These are phyloP conservation scores for Stichopus chloronotus DNA, from an alignment of 35 echinoderm and acorn worm genomes.

Conservation along the genomic window DNA sequence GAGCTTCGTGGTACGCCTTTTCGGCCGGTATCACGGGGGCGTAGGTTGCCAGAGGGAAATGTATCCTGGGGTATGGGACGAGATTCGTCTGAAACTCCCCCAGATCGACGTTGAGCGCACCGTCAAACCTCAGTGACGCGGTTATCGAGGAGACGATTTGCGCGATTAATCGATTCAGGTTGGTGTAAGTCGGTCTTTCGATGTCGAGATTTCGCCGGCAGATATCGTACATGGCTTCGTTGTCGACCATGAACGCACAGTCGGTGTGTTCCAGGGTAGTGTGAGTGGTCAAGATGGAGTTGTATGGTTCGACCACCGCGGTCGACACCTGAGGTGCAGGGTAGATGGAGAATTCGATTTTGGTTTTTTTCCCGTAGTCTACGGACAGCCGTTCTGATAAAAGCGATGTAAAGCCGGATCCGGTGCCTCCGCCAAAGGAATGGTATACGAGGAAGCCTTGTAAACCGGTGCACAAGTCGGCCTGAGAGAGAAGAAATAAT, in stretches of 20 bases:
- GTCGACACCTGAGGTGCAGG: slow-evolving; percentile 62
- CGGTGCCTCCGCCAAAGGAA: slow-evolving; percentile 75
- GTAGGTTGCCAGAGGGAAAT: too few relatives aligned
- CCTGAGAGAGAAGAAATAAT: background rate
- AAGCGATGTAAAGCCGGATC: slow-evolving; percentile 69
- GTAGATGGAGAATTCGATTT: slow-evolving; percentile 74
- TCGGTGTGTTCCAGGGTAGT: slow-evolving; percentile 60
- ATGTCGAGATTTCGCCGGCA: slow-evolving; percentile 88
- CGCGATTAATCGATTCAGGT: slow-evolving; percentile 10
- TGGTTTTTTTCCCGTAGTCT: slow-evolving; percentile 75
- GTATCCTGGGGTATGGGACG: slow-evolving; percentile 25
- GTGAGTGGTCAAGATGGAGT: slow-evolving; percentile 58
- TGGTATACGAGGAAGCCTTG: slow-evolving; percentile 73
- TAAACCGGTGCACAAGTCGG: slow-evolving; percentile 62
- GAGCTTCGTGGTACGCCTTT: too few relatives aligned
- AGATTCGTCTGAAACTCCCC: slow-evolving; percentile 30
- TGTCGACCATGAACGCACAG: slow-evolving; percentile 58
- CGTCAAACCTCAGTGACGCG: slow-evolving; percentile 36
- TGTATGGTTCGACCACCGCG: slow-evolving; percentile 71
- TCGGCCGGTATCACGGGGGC: background rate
- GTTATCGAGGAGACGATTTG: slow-evolving; percentile 31
- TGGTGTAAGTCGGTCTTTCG: slow-evolving; percentile 81
- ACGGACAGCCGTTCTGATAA: slow-evolving; percentile 68
- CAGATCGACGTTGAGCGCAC: slow-evolving; percentile 48
- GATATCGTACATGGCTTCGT: slow-evolving; percentile 89